Evolutionary conservation across 2,113 vertebrate genomes (phyloP).

Genomic region (Scalopus aquaticus): DNA sequence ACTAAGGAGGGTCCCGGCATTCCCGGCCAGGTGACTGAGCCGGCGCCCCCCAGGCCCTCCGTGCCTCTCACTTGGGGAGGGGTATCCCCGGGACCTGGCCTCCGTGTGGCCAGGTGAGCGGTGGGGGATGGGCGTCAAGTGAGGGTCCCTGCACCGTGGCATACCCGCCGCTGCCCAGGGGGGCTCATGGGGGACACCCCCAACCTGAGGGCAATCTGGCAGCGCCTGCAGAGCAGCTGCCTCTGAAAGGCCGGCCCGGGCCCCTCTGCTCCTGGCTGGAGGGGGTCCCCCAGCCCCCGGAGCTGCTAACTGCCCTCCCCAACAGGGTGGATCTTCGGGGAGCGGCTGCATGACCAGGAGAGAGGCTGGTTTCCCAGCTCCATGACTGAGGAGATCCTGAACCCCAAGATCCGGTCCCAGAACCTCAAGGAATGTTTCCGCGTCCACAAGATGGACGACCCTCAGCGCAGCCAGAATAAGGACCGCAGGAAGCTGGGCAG

Average conservation of each 20-base stretch:
- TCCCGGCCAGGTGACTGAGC: fast-evolving
- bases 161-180: too few relatives aligned
- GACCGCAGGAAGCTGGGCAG: conserved; percentile 89
- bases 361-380: conserved; percentile 97
- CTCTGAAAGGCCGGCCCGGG: fast-evolving
- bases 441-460: conserved; percentile 93
- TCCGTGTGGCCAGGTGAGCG: not conserved
- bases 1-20: fast-evolving
- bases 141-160: fast-evolving
- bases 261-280: not conserved
- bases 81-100: not conserved
- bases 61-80: not conserved
- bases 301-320: not conserved
- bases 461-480: conserved; percentile 85
- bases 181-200: not conserved
- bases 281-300: too few relatives aligned
- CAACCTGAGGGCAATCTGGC: not conserved
- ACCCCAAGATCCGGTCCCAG: conserved; percentile 94
- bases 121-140: not conserved
- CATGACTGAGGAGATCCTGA: conserved; percentile 95
- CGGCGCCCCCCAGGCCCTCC: too few relatives aligned
- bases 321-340: conserved; percentile 97
- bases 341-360: conserved; percentile 96
- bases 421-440: conserved; percentile 95
- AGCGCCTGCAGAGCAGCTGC: fast-evolving